phyloP scores from a whole-genome alignment of 2,113 vertebrate genomes.

The Sylvicapra grimmia region DNA sequence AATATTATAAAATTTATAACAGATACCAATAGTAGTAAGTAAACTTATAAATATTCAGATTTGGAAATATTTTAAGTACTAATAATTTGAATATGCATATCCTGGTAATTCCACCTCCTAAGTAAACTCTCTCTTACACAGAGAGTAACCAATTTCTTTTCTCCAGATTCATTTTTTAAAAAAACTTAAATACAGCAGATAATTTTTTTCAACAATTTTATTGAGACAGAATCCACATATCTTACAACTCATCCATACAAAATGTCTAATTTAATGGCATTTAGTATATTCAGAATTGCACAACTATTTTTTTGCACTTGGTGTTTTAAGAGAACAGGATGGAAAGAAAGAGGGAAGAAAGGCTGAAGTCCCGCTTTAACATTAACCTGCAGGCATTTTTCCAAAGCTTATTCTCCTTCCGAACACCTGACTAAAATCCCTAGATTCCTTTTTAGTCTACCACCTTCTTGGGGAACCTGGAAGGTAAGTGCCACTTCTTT shows the following conservation, averaged over 20 bases:
- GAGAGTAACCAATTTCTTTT: not conserved
- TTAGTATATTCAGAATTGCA: not conserved
- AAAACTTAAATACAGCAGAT: not conserved
- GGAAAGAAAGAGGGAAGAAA: not conserved
- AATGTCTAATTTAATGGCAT: not conserved
- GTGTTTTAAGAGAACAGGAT: not conserved
- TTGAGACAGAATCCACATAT: not conserved
- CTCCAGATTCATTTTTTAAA: not conserved
- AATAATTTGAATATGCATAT: not conserved
- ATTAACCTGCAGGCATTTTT: not conserved
- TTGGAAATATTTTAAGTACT: not conserved
- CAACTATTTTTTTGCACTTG: not conserved
- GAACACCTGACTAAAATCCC: not conserved
- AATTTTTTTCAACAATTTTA: not conserved
- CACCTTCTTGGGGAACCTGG: not conserved
- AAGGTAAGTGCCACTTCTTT: not conserved
- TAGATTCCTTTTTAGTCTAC: not conserved
- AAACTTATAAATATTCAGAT: conserved; percentile 9
- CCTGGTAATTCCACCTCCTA: not conserved
- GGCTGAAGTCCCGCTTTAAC: not conserved
- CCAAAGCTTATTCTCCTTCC: conserved; percentile 16
- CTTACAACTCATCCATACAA: not conserved
- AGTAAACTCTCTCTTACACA: not conserved
- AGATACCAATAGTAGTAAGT: not conserved
- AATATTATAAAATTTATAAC: not conserved